Evolutionary conservation across 2,888 invertebrate species (phyloP), one percentile per base, ranked within the genome.

Genomic region (Tholera decimalis): DNA sequence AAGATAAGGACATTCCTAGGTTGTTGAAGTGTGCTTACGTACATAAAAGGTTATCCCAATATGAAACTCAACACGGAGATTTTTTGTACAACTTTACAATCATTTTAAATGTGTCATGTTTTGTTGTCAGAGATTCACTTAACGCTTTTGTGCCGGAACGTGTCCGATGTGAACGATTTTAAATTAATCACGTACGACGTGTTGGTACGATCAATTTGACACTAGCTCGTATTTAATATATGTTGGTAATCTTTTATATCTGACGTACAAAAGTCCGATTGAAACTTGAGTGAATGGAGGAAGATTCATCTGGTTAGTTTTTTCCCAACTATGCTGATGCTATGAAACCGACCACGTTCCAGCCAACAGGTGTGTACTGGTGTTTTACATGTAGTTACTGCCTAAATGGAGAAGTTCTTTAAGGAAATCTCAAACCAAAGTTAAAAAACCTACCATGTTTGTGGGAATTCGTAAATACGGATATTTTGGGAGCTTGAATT

Each of bases 141-240:
- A 28, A 68, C 28, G 59, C 41, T 22, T 41, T 28, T 37, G 18
- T 51, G 18, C 5, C 26, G 15, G 39, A 11, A 51, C 67, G 51
- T 61, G 39, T 28, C 39, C 30, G 62, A 53, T 53, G 8, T 53
- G 44, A 41, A 61, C 20, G 28, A 62, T 61, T 68, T 47, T 20
- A 61, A 67, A 70, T 67, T 70, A 47, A 68, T 68, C 67, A 70
- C 67, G 67, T 68, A 69, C 61, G 43, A 24, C 37, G 22, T 28
- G 33, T 47, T 15, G 24, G 13, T 44, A 24, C 43, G 0, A 66
- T 67, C 22, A 51, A 33, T 61, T 46, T 28, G 24, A 18, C 3
- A 28, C 11, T 35, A 20, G 15, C 2, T 0, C 30, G 9, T 33
- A 13, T 30, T 20, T 57, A n/a, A 15, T 49, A 24, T 37, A 24